phyloP scores from a whole-genome alignment of 2,797 vertebrate species.

The Phalanger gymnotis region DNA sequence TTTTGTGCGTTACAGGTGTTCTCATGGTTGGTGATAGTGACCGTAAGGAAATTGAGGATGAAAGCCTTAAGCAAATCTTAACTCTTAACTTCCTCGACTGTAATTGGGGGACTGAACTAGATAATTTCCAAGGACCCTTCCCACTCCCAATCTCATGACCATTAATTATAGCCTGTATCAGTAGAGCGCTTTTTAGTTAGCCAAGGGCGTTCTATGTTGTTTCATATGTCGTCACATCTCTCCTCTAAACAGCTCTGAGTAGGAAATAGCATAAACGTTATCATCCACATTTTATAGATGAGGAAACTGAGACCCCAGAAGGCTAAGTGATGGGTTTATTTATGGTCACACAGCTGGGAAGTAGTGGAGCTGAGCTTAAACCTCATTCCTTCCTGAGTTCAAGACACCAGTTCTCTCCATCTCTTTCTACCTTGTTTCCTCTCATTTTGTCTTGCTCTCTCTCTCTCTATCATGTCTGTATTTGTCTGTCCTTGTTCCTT shows the following conservation, averaged over 20 bases:
- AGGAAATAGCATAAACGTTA: neutral
- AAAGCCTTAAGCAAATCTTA: neutral
- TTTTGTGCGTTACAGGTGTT: neutral
- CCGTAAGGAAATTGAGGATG: neutral
- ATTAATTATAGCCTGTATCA: neutral
- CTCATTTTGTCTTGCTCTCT: neutral
- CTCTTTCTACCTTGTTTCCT: neutral
- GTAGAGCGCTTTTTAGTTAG: neutral
- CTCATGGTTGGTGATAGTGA: neutral
- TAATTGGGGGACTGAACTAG: neutral
- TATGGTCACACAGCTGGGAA: neutral
- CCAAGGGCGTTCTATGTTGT: neutral
- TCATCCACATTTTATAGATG: neutral
- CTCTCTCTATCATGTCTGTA: neutral
- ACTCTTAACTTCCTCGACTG: neutral
- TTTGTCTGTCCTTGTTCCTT: neutral
- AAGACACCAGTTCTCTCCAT: neutral
- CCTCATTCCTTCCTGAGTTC: neutral
- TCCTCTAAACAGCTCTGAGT: neutral
- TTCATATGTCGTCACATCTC: neutral
- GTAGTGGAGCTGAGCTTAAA: neutral
- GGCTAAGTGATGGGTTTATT: neutral
- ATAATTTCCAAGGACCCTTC: neutral
- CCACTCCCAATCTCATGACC: neutral
- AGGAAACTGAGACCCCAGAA: neutral